Evolutionary conservation across 1,140 invertebrate genomes (phyloP).

Genomic region (Berghia stephanieae): DNA sequence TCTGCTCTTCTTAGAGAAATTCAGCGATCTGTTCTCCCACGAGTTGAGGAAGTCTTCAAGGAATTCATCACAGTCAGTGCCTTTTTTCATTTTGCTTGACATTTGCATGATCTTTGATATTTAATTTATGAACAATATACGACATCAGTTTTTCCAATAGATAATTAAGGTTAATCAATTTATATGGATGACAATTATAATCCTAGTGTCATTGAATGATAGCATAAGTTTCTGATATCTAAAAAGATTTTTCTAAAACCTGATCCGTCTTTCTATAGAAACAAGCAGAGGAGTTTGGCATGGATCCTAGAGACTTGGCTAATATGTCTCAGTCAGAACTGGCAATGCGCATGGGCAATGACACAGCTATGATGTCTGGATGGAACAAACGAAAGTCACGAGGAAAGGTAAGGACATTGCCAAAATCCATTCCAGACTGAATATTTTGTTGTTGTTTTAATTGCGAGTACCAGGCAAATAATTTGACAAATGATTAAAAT

Average conservation of each 20-base stretch:
- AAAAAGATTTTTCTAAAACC: background rate
- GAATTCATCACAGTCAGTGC: slow-evolving; percentile 54
- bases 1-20: slow-evolving; percentile 57
- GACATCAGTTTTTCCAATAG: too few relatives aligned
- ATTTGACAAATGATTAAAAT: too few relatives aligned
- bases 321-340: slow-evolving; percentile 62
- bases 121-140: background rate
- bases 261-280: slow-evolving; percentile 36
- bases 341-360: slow-evolving; percentile 54
- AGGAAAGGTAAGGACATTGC: slow-evolving; percentile 30
- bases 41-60: slow-evolving; percentile 59
- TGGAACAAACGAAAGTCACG: slow-evolving; percentile 51
- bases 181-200: too few relatives aligned
- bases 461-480: too few relatives aligned
- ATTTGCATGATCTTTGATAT: background rate
- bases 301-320: slow-evolving; percentile 52
- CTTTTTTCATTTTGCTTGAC: background rate
- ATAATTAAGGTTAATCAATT: too few relatives aligned
- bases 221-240: too few relatives aligned
- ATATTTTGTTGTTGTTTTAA: too few relatives aligned
- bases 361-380: slow-evolving; percentile 41
- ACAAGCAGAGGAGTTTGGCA: slow-evolving; percentile 54
- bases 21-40: slow-evolving; percentile 51
- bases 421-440: slow-evolving; percentile 8
- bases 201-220: too few relatives aligned